Evolutionary conservation across 2,113 vertebrate genomes (phyloP).

Genomic region (Mesoclemmys tuberculata): DNA sequence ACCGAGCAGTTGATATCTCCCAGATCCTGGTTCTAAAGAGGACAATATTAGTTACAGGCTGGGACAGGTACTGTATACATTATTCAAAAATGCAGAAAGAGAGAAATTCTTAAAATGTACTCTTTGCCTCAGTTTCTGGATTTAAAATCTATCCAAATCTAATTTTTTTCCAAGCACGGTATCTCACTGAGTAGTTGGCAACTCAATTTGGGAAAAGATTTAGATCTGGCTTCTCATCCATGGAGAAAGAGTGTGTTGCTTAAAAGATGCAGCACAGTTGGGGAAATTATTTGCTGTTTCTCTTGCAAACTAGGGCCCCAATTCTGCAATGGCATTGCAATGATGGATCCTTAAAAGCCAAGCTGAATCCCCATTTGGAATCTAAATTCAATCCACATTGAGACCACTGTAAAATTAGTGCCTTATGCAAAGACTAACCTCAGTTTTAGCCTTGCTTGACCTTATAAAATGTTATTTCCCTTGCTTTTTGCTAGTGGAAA

Average conservation of each 20-base stretch:
- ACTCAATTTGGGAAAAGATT: background rate
- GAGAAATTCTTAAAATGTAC: background rate
- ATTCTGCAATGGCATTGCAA: background rate
- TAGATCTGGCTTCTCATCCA: background rate
- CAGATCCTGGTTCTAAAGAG: conserved; percentile 79
- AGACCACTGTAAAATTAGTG: background rate
- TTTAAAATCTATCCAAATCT: background rate
- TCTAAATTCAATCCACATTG: background rate
- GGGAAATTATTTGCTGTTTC: background rate
- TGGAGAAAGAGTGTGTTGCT: background rate
- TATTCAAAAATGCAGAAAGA: background rate
- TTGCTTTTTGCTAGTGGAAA: background rate
- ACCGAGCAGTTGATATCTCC: conserved; percentile 72
- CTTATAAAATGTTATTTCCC: background rate
- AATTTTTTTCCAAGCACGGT: conserved; percentile 5
- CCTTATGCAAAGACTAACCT: background rate
- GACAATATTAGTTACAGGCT: conserved; percentile 72
- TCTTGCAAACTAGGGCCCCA: background rate
- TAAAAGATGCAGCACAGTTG: background rate
- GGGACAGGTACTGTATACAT: conserved; percentile 66
- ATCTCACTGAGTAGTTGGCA: conserved; percentile 20
- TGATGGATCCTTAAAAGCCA: background rate
- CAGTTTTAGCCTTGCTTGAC: background rate
- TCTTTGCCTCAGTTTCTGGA: background rate
- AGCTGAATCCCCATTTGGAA: background rate